phyloP scores from a whole-genome alignment of 2,797 vertebrate genomes.

The Alosa sapidissima region DNA sequence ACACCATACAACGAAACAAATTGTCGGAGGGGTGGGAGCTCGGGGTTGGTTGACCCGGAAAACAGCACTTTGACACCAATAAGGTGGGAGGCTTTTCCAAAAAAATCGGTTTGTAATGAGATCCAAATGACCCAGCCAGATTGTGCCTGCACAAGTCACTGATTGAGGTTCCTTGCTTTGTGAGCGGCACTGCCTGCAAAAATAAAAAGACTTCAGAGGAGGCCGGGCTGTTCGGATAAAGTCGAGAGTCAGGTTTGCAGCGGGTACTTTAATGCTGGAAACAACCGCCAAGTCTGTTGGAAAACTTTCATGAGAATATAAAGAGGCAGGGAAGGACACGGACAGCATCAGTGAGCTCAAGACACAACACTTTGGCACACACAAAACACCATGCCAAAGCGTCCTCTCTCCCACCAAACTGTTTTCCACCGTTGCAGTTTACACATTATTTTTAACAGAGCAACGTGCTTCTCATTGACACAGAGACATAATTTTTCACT shows the following conservation, averaged over 20 bases:
- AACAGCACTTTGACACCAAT: conserved; percentile 59
- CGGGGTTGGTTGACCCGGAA: conserved; percentile 53
- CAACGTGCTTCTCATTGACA: conserved; percentile 60
- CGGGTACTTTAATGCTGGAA: background rate
- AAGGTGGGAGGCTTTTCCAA: conserved; percentile 54
- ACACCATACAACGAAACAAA: conserved; percentile 46
- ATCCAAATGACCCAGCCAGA: conserved; percentile 53
- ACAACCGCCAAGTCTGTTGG: background rate
- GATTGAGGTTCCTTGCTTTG: conserved; percentile 42
- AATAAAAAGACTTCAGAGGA: background rate
- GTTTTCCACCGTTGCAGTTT: conserved; percentile 59
- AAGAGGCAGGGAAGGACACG: background rate
- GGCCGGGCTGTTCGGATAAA: background rate
- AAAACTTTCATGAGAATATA: background rate
- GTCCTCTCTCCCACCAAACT: background rate
- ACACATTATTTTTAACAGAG: conserved; percentile 70
- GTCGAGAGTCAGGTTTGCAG: background rate
- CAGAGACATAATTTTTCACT: conserved; percentile 72
- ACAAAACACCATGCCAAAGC: background rate
- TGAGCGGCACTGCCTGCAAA: conserved; percentile 34
- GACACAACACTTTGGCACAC: background rate
- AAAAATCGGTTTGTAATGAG: conserved; percentile 53
- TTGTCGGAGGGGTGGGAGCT: conserved; percentile 47
- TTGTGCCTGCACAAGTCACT: conserved; percentile 45
- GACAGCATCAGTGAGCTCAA: background rate